A percentile compares a stretch with the other conserved stretches of the same genome.
Evolutionary conservation across 2,888 invertebrate genomes (phyloP).

Genomic region (Choristoneura rosaceana): DNA sequence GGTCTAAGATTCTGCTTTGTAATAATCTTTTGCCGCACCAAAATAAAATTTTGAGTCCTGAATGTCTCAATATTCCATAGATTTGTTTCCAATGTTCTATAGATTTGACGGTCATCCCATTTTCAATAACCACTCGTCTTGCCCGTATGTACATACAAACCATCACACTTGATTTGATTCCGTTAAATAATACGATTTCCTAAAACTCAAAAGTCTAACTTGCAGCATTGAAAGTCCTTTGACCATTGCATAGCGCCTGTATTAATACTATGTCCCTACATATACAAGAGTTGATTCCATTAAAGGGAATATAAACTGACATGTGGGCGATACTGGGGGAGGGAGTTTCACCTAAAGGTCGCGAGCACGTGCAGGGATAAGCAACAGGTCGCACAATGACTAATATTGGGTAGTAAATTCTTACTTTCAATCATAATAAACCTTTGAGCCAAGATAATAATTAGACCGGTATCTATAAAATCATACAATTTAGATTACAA

Average conservation of each 20-base stretch:
- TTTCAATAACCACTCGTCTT: too few species aligned
- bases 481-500: background rate
- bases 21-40: too few species aligned
- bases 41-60: too few species aligned
- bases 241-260: background rate
- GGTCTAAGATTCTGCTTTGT: too few species aligned
- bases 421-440: slow-evolving; percentile 26
- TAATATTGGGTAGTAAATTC: slow-evolving; percentile 26
- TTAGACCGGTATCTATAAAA: background rate
- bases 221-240: background rate
- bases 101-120: too few species aligned
- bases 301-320: slow-evolving; percentile 14
- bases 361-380: slow-evolving; percentile 15
- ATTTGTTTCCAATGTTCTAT: too few species aligned
- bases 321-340: slow-evolving; percentile 5
- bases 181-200: too few species aligned
- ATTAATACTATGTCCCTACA: slow-evolving; percentile 14
- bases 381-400: slow-evolving; percentile 38
- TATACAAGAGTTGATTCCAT: background rate
- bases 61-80: too few species aligned
- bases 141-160: background rate
- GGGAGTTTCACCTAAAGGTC: slow-evolving; percentile 3
- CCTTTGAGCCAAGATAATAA: slow-evolving; percentile 4
- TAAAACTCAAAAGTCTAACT: background rate
- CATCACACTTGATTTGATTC: too few species aligned